A percentile compares a stretch with the other conserved stretches of the same genome.
Conservation (phyloP, 2,888 invertebrate genomes). For the Keiferia lycopersicella region DNA sequence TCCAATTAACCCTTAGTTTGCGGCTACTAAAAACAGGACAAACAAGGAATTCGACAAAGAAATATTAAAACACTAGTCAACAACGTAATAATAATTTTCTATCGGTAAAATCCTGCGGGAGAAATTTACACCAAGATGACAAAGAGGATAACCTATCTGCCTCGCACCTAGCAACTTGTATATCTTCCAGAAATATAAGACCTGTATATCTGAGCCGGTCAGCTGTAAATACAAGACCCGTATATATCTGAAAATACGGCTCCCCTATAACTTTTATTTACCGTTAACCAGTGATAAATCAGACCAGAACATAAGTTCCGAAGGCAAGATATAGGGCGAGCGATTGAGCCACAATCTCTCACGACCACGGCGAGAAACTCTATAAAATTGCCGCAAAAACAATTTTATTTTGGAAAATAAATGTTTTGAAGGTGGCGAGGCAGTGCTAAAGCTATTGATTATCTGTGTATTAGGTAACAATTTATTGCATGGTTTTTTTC, state of each 20-base stretch:
- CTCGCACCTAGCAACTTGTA: too few species aligned
- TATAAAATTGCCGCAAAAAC: conserved; percentile 6
- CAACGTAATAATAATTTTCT: too few species aligned
- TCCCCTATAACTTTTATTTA: conserved; percentile 21
- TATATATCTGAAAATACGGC: conserved; percentile 19
- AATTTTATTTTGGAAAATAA: conserved; percentile 18
- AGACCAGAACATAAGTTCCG: conserved; percentile 20
- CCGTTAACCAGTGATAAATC: conserved; percentile 24
- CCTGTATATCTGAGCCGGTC: not conserved
- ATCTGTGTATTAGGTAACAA: not conserved
- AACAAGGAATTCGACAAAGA: conserved; percentile 77
- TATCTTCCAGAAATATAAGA: too few species aligned
- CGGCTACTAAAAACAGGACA: conserved; percentile 57
- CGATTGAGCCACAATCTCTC: conserved; percentile 19
- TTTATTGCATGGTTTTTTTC: too few species aligned
- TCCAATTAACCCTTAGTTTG: conserved; percentile 65
- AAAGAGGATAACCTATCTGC: too few species aligned
- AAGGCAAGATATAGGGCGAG: conserved; percentile 21
- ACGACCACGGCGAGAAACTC: conserved; percentile 8
- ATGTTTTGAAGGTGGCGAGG: not conserved
- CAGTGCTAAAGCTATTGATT: not conserved
- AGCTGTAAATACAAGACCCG: conserved; percentile 26
- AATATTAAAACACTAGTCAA: not conserved
- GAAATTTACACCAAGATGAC: too few species aligned
- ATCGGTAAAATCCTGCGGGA: too few species aligned